A percentile compares a stretch with the other conserved stretches of the same genome.
phyloP scores from a whole-genome alignment of 1,140 invertebrate species.

The Zaprionus ghesquierei region DNA sequence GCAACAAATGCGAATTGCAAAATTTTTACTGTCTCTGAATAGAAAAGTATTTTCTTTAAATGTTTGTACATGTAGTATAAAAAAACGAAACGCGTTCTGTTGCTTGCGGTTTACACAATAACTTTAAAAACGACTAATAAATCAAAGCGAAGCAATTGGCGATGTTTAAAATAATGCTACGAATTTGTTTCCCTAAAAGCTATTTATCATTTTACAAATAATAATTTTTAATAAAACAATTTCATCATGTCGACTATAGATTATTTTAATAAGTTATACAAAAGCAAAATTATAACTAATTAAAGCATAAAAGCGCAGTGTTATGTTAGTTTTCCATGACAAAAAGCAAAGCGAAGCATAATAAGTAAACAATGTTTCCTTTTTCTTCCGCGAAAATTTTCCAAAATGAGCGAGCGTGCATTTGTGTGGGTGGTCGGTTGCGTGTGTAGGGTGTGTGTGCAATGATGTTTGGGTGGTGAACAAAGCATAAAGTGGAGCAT shows the following conservation, averaged over 20 bases:
- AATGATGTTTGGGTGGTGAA: background rate
- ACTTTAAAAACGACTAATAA: background rate
- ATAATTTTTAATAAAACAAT: background rate
- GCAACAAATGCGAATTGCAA: conserved; percentile 17
- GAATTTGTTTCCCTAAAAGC: conserved; percentile 7
- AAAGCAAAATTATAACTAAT: conserved; percentile 47
- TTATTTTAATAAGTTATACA: conserved; percentile 31
- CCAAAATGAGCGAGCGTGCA: conserved; percentile 18
- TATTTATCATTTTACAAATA: conserved; percentile 8
- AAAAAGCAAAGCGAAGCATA: conserved; percentile 48
- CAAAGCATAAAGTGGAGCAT: background rate
- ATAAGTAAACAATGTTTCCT: conserved; percentile 45
- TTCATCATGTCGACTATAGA: background rate
- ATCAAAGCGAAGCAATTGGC: conserved; percentile 17
- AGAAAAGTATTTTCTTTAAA: background rate
- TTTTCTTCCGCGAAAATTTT: conserved; percentile 10
- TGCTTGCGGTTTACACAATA: conserved; percentile 74
- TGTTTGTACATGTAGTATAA: background rate
- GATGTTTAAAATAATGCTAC: conserved; percentile 36
- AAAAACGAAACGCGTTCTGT: conserved; percentile 27
- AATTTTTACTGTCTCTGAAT: conserved; percentile 20
- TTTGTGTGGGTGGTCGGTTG: conserved; percentile 20
- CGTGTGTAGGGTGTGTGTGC: conserved; percentile 38
- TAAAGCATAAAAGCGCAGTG: conserved; percentile 51
- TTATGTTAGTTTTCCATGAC: conserved; percentile 40